Evolutionary conservation across 2,797 vertebrate species (phyloP), one percentile per base, ranked within the genome.

Genomic region (Gallinago nigripennis): DNA sequence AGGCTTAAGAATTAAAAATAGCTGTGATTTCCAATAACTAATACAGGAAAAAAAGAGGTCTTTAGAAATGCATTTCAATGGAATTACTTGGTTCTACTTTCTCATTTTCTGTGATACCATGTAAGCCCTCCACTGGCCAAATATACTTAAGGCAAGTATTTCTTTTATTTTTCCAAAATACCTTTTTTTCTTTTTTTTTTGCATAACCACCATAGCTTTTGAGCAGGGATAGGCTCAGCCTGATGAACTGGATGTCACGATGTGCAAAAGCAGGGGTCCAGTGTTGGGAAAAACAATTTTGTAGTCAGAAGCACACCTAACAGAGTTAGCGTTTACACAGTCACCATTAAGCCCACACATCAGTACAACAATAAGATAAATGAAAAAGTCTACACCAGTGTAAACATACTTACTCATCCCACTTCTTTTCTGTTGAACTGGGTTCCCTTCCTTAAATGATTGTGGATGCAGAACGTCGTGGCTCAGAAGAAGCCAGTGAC

Each of bases 401-500:
- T 6, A 37, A 58, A 15, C 48, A 16, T 45, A 73, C 2, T 63
- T 72, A 60, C 23, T 66, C 41, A 33, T 64, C 25, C 17, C 46
- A 14, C 30, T 57, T 60, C 11, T 90, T 76, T 86, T 80, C 28
- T 82, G 11, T 16, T 63, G n/a, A 85, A n/a, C 25, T 64, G n/a
- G 17, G 79, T 76, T 66, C 27, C 19, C 12, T 61, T 77, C 6
- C 35, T 86, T 63, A 60, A 53, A 39, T 46, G 65, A 68, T 51
- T 86, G 24, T 79, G 76, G 75, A 75, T 64, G 64, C 50, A 79
- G 72, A 72, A 95, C 75, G 53, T 66, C 88, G 65, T 72, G 69
- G 81, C 56, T 95, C 77, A 95, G 93, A 90, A 86, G 58, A 89
- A 56, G 37, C 77, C 88, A 82, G 30, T 23, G 48, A 88, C 20